A percentile compares a stretch with the other conserved stretches of the same genome.
Conservation (phyloP, 2,888 invertebrate genomes). For the Yponomeuta malinellus region DNA sequence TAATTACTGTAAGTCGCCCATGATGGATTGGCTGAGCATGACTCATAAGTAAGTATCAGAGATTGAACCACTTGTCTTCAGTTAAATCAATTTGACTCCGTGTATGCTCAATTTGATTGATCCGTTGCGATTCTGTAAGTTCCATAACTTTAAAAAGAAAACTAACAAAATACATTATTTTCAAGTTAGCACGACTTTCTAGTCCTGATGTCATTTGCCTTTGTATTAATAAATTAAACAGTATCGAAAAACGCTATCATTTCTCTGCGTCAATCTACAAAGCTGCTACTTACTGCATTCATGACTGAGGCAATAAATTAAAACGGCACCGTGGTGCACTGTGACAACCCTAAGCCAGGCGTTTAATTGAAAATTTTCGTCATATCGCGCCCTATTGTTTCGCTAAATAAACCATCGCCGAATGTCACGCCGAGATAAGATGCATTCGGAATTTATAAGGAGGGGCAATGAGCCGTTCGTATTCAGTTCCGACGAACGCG, state of each 20-base stretch:
- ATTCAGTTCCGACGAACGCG: background rate
- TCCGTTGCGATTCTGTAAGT: background rate
- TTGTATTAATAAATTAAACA: too few relatives aligned
- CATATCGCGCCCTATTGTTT: constrained; percentile 52
- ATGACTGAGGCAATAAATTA: too few relatives aligned
- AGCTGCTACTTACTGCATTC: too few relatives aligned
- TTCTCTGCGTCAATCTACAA: too few relatives aligned
- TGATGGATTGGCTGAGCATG: background rate
- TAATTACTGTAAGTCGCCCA: background rate
- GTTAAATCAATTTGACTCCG: background rate
- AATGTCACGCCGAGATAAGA: constrained; percentile 12
- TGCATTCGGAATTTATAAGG: constrained; percentile 7
- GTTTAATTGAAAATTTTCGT: constrained; percentile 69
- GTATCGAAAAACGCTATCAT: too few relatives aligned
- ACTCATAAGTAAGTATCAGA: too few relatives aligned
- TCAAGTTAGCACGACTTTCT: too few relatives aligned
- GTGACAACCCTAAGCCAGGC: constrained; percentile 37
- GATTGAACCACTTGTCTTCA: background rate
- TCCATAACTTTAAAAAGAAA: background rate
- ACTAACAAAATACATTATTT: too few relatives aligned
- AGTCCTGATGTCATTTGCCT: too few relatives aligned
- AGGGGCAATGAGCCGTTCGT: background rate
- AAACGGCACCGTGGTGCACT: background rate
- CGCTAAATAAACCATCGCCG: constrained; percentile 29
- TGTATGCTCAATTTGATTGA: background rate